These are phyloP conservation scores for Steatocranus sp. DNA, from an alignment of 2,797 vertebrate species.

Conservation along the genomic window DNA sequence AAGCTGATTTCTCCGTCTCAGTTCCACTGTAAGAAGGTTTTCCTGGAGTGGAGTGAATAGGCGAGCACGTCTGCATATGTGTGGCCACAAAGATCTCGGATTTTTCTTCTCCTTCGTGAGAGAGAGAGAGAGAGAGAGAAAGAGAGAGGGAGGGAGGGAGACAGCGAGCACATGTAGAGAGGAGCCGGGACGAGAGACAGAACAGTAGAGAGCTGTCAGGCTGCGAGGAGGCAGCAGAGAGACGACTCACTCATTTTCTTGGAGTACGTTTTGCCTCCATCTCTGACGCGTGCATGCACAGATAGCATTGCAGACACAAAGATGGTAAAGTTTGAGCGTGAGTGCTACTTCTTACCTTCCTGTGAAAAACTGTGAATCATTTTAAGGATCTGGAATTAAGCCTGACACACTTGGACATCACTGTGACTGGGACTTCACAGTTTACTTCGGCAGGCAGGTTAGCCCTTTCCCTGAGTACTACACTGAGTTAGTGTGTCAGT, in stretches of 20 bases:
- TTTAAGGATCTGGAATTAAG: slow-evolving; percentile 39
- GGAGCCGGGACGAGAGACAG: slow-evolving; percentile 49
- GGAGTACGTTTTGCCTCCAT: slow-evolving; percentile 40
- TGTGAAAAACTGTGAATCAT: slow-evolving; percentile 19
- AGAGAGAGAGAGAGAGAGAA: slow-evolving; percentile 15
- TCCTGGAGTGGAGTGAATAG: slow-evolving; percentile 6
- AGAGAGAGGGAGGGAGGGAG: slow-evolving; percentile 20
- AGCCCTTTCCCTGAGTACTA: background rate
- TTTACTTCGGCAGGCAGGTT: background rate
- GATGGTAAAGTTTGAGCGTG: slow-evolving; percentile 19
- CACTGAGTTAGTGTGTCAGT: background rate
- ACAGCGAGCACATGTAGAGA: slow-evolving; percentile 45
- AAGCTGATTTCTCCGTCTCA: slow-evolving; percentile 27
- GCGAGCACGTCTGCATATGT: background rate
- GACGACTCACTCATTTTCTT: slow-evolving; percentile 50
- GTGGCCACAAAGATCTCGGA: background rate
- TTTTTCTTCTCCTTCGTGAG: slow-evolving; percentile 32
- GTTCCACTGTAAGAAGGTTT: slow-evolving; percentile 44
- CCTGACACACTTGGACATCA: slow-evolving; percentile 25
- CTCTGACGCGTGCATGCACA: slow-evolving; percentile 28
- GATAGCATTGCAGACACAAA: slow-evolving; percentile 21
- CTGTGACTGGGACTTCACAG: slow-evolving; percentile 4
- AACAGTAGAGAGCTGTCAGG: slow-evolving; percentile 66
- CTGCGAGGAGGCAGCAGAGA: slow-evolving; percentile 51
- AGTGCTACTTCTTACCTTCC: background rate